These are phyloP conservation scores for Mustela nigripes DNA, from an alignment of 2,113 vertebrate genomes.

Conservation along the genomic window DNA sequence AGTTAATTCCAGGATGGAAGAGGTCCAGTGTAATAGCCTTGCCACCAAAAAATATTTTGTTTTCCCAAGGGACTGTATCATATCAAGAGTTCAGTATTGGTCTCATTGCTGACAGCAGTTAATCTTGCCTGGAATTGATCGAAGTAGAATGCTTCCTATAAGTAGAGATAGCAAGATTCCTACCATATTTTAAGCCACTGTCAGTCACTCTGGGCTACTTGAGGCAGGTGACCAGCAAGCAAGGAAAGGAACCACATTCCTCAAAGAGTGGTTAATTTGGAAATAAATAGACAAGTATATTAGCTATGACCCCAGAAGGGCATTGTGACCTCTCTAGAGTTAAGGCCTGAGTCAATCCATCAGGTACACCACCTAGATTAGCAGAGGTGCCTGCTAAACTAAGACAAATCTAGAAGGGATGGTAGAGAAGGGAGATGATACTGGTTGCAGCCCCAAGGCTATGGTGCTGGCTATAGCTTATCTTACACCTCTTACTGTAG, in stretches of 20 bases:
- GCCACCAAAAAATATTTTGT: neutral
- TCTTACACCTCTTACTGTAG: neutral
- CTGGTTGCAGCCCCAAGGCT: neutral
- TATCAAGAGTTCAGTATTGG: neutral
- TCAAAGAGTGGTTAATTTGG: neutral
- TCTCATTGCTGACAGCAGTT: neutral
- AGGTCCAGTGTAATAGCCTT: neutral
- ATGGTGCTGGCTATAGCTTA: neutral
- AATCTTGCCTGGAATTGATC: neutral
- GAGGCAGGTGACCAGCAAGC: neutral
- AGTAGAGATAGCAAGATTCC: neutral
- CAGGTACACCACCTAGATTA: neutral
- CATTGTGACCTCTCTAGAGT: neutral
- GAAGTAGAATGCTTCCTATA: neutral
- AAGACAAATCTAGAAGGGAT: neutral
- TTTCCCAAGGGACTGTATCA: neutral
- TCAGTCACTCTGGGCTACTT: neutral
- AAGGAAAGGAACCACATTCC: slow-evolving; percentile 3
- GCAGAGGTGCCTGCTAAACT: neutral
- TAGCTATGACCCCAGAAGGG: neutral
- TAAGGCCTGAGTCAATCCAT: neutral
- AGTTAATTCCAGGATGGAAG: neutral
- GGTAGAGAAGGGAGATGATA: neutral
- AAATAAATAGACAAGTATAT: neutral
- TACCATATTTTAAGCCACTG: neutral